These are phyloP conservation scores for Halisarca cf. caerulea DNA, from an alignment of 37 sponge, comb jelly and placozoan species.

Conservation along the genomic window DNA sequence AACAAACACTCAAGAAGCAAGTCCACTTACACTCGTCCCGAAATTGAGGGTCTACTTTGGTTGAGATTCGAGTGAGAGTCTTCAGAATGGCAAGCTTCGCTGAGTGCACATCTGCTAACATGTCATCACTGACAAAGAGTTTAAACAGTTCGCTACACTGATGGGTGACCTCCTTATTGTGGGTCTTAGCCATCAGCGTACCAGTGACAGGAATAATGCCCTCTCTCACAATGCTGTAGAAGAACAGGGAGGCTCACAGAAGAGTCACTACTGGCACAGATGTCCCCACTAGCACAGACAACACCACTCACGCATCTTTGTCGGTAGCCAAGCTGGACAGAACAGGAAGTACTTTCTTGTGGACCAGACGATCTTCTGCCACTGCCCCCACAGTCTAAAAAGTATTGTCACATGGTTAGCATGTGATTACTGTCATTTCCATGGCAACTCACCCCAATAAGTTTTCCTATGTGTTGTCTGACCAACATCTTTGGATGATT, in stretches of 20 bases:
- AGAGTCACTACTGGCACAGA: background rate
- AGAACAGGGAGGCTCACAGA: background rate
- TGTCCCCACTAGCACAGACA: background rate
- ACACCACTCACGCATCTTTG: conserved; percentile 56
- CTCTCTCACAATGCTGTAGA: conserved; percentile 60
- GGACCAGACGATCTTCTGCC: conserved; percentile 55
- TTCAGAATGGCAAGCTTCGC: conserved; percentile 61
- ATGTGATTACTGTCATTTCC: background rate
- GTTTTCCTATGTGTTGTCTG: conserved; percentile 52
- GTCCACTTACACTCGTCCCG: conserved; percentile 80
- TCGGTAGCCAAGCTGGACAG: conserved; percentile 70
- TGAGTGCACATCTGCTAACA: conserved; percentile 47
- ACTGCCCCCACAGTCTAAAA: conserved; percentile 54
- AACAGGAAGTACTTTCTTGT: conserved; percentile 57
- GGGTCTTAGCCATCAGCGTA: conserved; percentile 61
- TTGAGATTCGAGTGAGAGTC: conserved; percentile 75
- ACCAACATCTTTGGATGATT: conserved; percentile 65
- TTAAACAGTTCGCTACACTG: conserved; percentile 73
- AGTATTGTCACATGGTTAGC: background rate
- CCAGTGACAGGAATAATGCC: conserved; percentile 72
- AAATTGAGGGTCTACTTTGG: conserved; percentile 83
- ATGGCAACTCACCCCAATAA: conserved; percentile 57
- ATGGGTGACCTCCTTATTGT: conserved; percentile 36
- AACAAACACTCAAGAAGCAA: background rate
- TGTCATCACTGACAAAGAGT: conserved; percentile 47